Conservation (phyloP, 1,140 invertebrate species). For the Platyura marginata region DNA sequence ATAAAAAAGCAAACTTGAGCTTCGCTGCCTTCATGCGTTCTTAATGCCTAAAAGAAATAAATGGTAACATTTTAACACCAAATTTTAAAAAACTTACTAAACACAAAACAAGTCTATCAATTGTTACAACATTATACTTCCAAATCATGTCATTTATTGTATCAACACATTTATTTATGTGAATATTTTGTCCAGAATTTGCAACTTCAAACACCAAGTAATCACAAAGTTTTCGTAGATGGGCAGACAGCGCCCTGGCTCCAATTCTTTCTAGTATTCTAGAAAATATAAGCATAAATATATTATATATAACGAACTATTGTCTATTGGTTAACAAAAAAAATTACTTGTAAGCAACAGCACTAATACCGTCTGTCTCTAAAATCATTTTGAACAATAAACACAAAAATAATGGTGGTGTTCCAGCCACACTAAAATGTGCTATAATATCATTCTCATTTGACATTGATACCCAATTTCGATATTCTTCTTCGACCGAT, state of each 20-base stretch:
- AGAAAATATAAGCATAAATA: constrained; percentile 10
- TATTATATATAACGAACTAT: background rate
- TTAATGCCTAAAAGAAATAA: constrained; percentile 38
- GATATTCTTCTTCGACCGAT: constrained; percentile 84
- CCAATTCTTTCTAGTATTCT: constrained; percentile 89
- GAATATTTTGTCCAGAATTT: constrained; percentile 53
- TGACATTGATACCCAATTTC: constrained; percentile 92
- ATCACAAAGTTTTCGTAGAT: constrained; percentile 87
- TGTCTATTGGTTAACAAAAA: too few relatives aligned
- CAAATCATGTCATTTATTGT: constrained; percentile 93
- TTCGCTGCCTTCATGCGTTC: constrained; percentile 74
- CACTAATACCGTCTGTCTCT: constrained; percentile 80
- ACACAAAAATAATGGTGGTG: constrained; percentile 74
- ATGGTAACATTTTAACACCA: constrained; percentile 2
- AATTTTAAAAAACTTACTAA: constrained; percentile 35
- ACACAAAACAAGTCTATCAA: constrained; percentile 80
- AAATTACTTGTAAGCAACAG: constrained; percentile 84
- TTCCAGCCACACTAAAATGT: constrained; percentile 80
- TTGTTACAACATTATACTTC: constrained; percentile 92
- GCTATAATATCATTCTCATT: constrained; percentile 91
- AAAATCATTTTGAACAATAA: constrained; percentile 92
- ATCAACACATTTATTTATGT: constrained; percentile 84
- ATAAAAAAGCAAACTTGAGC: constrained; percentile 91
- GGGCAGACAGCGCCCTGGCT: constrained; percentile 70
- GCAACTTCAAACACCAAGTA: constrained; percentile 85